Evolutionary conservation across 64 coral and sea anemone genomes (phyloP), one percentile per base, ranked within the genome.

Genomic region (Pocillopora verrucosa): DNA sequence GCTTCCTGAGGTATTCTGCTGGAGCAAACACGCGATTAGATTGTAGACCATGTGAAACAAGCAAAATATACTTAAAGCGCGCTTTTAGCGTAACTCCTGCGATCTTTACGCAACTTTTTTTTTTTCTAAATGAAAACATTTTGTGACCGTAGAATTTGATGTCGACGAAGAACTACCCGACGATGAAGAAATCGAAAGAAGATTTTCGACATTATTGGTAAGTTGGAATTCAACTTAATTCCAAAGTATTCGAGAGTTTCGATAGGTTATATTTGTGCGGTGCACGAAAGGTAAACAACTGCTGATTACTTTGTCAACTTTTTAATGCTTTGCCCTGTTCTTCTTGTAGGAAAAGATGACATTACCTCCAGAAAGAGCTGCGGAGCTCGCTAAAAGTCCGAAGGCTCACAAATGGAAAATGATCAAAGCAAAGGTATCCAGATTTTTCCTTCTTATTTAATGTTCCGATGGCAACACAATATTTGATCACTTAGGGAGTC

Each of bases 381-480:
- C 88, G 60, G 95, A 96, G 19, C 86, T 96, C 11, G 60, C 80
- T 1, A 93, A 90, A 82, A 96, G 95, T 72, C 95, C 95, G 2
- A 96, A 93, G 81, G 87, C 91, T 58, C 88, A 99, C 83, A 99
- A 99, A 74, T 99, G 97, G 97, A 99, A 99, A 80, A 93, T 99
- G 93, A 93, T 99, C 36, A 95, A 97, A 94, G 95, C 95, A 35
- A 97, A 97, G 89, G 95, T 94, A 85, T 56, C 22, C 4, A 79
- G 37, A 9, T 45, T 36, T n/a, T 70, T 70, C 12, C 67, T 11
- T 24, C 11, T 11, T 70, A 25, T 70, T 11, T 70, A 22, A 5
- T 70, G 25, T 25, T 70, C 25, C 20, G 20, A n/a, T 10, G n/a
- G 25, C n/a, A 24, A 11, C 22, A 24, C 25, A 70, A 25, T 70